Evolutionary conservation across 2,888 invertebrate genomes (phyloP), one percentile per base, ranked within the genome.

Genomic region (Clostera curtula): DNA sequence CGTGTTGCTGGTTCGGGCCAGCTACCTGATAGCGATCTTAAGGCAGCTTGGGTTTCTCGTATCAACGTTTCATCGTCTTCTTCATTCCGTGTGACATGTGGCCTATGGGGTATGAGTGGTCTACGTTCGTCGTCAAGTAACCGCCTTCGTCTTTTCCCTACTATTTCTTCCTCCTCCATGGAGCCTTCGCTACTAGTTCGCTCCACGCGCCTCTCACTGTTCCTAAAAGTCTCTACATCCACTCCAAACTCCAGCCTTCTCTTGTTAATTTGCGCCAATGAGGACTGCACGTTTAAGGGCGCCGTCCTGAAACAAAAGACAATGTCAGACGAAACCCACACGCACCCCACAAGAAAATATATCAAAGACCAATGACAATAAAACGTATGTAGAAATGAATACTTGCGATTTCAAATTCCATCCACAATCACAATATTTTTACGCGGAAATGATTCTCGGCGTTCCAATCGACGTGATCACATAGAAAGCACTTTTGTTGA

Each of bases 1-100:
- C 90, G 90, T 5, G 84, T 58, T 15, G 87, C 87, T 4, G 87
- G 87, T 12, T 89, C 89, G 7, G 90, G 89, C 92, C 94, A 94
- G 63, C 91, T 93, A 8, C 93, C 93, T 0, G 95, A 93, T n/a
- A 96, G 76, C 46, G 92, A 92, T 65, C 93, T 93, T 14, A 96
- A 70, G 0, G 95, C 95, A 1, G 93, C 93, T 64, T 95, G 95
- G 2, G 96, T 95, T 68, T 96, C 95, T 25, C 93, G 86, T 38
- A 96, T 93, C 28, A 94, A 85, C 0, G 90, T 91, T 64, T 95
- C 95, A 57, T 94, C 92, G 49, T 93, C 93, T 49, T 90, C 90
- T 19, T 69, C 64, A 19, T 53, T 71, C 36, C 72, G 67, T 23
- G 55, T 30, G 45, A 82, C 50, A 23, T 77, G 80, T 2, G 80